Evolutionary conservation across 2,113 vertebrate genomes (phyloP), one percentile per base, ranked within the genome.

Genomic region (Anhinga rufa): DNA sequence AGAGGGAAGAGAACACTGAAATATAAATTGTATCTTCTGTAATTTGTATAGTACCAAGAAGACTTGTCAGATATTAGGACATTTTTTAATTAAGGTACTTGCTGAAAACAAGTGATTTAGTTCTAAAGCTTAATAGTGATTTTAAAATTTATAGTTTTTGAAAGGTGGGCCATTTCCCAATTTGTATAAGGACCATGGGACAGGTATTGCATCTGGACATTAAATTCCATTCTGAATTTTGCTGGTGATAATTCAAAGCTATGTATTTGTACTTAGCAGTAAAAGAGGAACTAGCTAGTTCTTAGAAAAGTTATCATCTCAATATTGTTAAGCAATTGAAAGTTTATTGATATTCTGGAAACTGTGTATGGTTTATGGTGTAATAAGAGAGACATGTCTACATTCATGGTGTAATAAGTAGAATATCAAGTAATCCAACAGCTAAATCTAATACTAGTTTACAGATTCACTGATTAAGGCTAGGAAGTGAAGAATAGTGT

Each of bases 391-490:
- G 21, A 32, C 4, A 0, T n/a, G 11, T 44, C 48, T 82, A 4
- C 9, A 2, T 79, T 72, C 32, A 10, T 54, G 38, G 48, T 89
- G 44, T 40, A 86, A 78, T 70, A 94, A 84, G 49, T 66, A 89
- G 42, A 82, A 68, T 87, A 90, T 66, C 81, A 91, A 92, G 71
- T 91, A 89, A 92, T 92, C 24, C 77, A 91, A 51, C 71, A 78
- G 64, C 66, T 93, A 84, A 54, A 72, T 90, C 71, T 95, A 89
- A 93, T 91, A 87, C n/a, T 94, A 78, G 32, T 95, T 93, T 96
- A 64, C 87, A 94, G 89, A 92, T 95, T 95, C 87, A 89, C 90
- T 89, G 93, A 86, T 97, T 92, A 93, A 89, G 68, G 44, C 86
- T 72, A 57, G 61, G 75, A 94, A 92, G 42, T 80, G 38, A 93